Base-by-base conservation (phyloP, 2,797 vertebrate genomes). In the Ceryle rudis region DNA sequence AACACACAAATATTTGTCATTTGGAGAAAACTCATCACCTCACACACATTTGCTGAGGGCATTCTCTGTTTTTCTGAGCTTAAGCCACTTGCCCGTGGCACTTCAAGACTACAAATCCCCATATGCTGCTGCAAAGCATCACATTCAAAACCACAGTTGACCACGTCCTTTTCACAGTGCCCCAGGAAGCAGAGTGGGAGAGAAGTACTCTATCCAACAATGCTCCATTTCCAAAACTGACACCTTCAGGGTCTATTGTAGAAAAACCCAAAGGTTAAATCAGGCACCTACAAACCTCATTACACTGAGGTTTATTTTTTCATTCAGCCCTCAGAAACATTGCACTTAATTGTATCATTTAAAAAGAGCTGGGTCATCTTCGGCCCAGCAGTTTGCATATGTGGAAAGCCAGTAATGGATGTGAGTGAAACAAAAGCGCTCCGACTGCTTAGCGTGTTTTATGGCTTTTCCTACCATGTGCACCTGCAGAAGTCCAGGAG, bases 401-500 rank as follows among this genome's bases (percentile, higher is more conserved):
- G 20, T 5, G 58, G 75, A 89, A 33, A 44, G 14, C 25, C 31
- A 39, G 52, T 1, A 31, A 90, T 8, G 51, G 70, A 79, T 75
- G 18, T 1, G 31, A 65, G 75, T 11, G 77, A 82, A 95, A 65
- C 55, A 52, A 44, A 29, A 61, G 49, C 5, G 4, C 12, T 19
- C 26, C 5, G 14, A 90, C 26, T 39, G 62, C 70, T 85, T 44
- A 7, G 70, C 23, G 12, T 47, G 67, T 62, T 96, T 96, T 90
- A 87, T 78, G 78, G 69, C 77, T 84, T 86, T 84, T 41, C 86
- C 82, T 93, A 33, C 93, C 9, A 18, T 21, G 73, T 67, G 91
- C 72, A 95, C 90, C 91, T 94, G 81, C 81, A 37, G 4, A 23
- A 72, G 85, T 25, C 75, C 82, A 86, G 91, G 35, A 87, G 42